Base-by-base conservation (phyloP, 1,140 invertebrate species). In the Idris sp. region DNA sequence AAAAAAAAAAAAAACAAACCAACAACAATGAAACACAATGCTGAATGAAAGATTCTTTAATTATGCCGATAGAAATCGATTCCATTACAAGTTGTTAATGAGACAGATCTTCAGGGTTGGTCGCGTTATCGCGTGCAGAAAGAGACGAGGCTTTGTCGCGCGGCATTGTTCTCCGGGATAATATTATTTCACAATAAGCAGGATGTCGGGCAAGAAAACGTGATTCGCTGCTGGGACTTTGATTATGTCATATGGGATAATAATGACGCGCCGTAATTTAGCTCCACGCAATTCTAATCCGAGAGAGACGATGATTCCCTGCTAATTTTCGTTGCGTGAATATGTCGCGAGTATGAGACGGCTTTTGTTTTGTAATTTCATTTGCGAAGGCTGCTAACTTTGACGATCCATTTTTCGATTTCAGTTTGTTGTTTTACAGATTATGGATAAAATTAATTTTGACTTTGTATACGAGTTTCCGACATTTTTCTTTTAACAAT, bases 251-350 rank as follows among this genome's bases (percentile, higher is more conserved):
- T 80, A 82, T 61, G 61, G 31, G 83, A 82, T 84, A 82, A 83
- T 83, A 79, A 85, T 83, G 73, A 79, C 54, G 77, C 75, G 80
- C 68, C 78, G 74, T 80, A 78, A 83, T 83, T 81, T 80, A 71
- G 53, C 59, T 51, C 5, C 30, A 43, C 43, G 43, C 14, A 54
- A 46, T 71, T 35, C 46, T 28, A 26, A 43, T 68, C 35, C 36
- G 44, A 40, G 53, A n/a, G n/a, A n/a, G n/a, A n/a, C n/a, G n/a
- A 58, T 35, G 64, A 56, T 69, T 59, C 48, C 2, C 2, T 8
- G 40, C 48, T 69, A 44, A 69, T 53, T 69, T n/a, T 61, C 16
- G 25, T 48, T 56, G 41, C 51, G 25, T 10, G 14, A 36, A 22
- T 31, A 38, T 16, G 33, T 2, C 10, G 11, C 19, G 33, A 44